Base-by-base conservation (phyloP, 1,140 invertebrate genomes). In the Orius laevigatus region DNA sequence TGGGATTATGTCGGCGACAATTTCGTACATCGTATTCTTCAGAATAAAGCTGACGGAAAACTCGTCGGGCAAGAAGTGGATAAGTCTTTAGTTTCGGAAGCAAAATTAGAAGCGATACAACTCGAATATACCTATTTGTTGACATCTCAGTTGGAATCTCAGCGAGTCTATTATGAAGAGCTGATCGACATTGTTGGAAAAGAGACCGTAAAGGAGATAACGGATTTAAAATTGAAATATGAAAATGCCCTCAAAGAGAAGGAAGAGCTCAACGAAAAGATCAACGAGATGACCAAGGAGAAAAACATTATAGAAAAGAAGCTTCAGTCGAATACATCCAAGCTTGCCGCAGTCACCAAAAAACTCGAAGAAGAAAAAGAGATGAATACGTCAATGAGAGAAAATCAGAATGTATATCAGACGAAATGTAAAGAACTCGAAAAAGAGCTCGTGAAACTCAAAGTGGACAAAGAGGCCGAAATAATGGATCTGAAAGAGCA, bases 1-100 rank as follows among this genome's bases (percentile, higher is more conserved):
- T 99, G 96, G 96, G 96, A 97, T 64, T 98, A 98, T 66, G 88
- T 70, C 59, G 78, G 78, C 1, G 92, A 98, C 66, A 97, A 95
- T 66, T 98, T 96, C 68, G 95, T 98, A 1, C 93, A 98, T 70
- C 73, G 94, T 10, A 65, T 98, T 12, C 74, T 96, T 3, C 91
- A 96, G 67, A 96, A 93, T 66, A 95, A 97, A 68, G 73, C 72
- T n/a, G 94, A 98, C 72, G 95, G 95, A 3, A 98, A 98, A 69
- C 72, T 97, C 60, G 92, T 98, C 1, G 69, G 79, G 0, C 67
- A 69, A 46, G 63, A 67, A 1, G 70, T 68, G 10, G 71, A 70
- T 16, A 58, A 59, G 53, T 33, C 43, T 19, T 51, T 48, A 58
- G 70, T 73, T 52, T 63, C 69, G 2, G 84, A 89, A 55, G 90